Evolutionary conservation across 2,888 invertebrate species (phyloP), one percentile per base, ranked within the genome.

Genomic region (Germaria angustata): DNA sequence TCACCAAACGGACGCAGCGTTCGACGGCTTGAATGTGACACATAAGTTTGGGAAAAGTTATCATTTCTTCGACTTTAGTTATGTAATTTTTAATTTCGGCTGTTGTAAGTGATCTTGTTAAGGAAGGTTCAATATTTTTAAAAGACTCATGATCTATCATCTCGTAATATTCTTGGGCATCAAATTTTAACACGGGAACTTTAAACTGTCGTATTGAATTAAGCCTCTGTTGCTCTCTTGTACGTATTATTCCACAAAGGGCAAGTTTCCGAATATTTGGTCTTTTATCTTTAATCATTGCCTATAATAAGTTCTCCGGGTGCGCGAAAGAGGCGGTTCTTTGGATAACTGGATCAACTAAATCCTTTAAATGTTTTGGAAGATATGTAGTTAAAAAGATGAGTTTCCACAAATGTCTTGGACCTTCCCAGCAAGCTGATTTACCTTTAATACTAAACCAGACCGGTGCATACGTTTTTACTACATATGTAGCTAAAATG

Each of bases 401-500:
- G 32, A 55, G 55, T 36, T 36, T 59, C 20, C 20, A 59, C 36
- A 59, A 36, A 36, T 59, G 59, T 59, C 59, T 36, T 59, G 59
- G 20, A 20, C 59, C 59, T 36, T 59, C 36, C 39, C 20, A 36
- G 39, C 59, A 59, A 36, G 36, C 39, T 20, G 59, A 39, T 36
- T 39, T 36, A 59, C 11, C 15, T 32, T 55, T 55, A 15, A 32
- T 55, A 32, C 32, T 32, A 55, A 55, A 55, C 55, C 55, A 55
- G 32, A 49, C 49, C 22, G 22, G 49, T 22, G 49, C 22, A 11
- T 39, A 59, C 36, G 36, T 36, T 28, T 53, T 53, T 7, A 53
- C 15, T 15, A 53, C 28, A 28, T 53, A 53, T 53, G 53, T 53
- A 15, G 53, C 55, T 17, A 57, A 34, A 57, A 34, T 57, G 1